Evolutionary conservation across 2,888 invertebrate genomes (phyloP).

Genomic region (Zelleria hepariella): DNA sequence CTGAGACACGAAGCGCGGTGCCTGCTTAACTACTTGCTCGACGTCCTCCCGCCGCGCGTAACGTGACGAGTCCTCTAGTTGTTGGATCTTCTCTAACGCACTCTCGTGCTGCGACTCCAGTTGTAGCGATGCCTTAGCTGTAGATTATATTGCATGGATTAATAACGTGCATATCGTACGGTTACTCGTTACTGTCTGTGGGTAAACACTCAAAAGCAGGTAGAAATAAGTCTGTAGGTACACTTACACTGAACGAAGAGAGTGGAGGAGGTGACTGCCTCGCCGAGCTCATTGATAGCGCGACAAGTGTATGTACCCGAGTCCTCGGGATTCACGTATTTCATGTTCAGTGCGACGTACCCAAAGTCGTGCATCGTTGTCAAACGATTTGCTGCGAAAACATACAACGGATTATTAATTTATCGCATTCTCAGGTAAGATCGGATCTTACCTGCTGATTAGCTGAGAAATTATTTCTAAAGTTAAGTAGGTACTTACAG

Average conservation of each 20-base stretch:
- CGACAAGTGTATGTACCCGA: conserved; percentile 97
- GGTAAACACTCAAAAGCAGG: too few relatives aligned
- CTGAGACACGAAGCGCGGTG: conserved; percentile 88
- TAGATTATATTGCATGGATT: not conserved
- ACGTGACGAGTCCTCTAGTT: conserved; percentile 85
- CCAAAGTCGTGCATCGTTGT: conserved; percentile 99
- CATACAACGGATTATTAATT: conserved; percentile 2
- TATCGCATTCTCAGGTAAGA: not conserved
- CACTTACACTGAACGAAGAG: conserved; percentile 88
- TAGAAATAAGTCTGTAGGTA: not conserved
- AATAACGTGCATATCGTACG: too few relatives aligned
- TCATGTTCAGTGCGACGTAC: conserved; percentile 95
- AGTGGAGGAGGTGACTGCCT: conserved; percentile 95
- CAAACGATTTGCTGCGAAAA: conserved; percentile 81
- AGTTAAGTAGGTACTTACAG: conserved; percentile 68
- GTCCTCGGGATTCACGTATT: conserved; percentile 95
- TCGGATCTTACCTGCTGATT: too few relatives aligned
- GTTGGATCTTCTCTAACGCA: conserved; percentile 87
- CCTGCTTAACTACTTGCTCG: conserved; percentile 83
- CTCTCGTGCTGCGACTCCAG: conserved; percentile 92
- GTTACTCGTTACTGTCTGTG: too few relatives aligned
- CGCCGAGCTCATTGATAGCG: conserved; percentile 92
- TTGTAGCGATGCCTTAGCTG: conserved; percentile 89
- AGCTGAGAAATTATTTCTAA: conserved; percentile 3
- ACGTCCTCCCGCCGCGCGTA: conserved; percentile 87